Base-by-base conservation (phyloP, 2,113 vertebrate species). In the Caranx melampygus region DNA sequence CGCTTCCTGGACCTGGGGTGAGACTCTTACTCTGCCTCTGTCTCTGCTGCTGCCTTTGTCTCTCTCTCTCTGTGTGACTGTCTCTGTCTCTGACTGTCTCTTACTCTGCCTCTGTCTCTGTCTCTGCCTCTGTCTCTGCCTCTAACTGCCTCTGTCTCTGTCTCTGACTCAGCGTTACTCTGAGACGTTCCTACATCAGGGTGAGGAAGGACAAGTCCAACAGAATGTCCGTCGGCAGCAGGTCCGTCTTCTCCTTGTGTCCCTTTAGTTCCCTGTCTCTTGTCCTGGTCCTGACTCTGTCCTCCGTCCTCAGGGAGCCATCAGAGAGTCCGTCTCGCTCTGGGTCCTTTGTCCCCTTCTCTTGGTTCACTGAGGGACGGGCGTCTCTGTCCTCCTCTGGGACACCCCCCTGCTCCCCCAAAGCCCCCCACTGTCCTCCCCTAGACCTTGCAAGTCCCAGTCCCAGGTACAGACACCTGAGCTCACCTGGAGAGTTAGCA, bases 1-100 rank as follows among this genome's bases (percentile, higher is more conserved):
- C 96, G 96, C 55, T 97, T 98, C 83, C 85, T 97, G 92, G 97
- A 97, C 89, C 87, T 97, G 44, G 97, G 97, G 97, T 97, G 82
- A 95, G 95, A 82, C 18, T 16, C 20, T n/a, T 35, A 68, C 44
- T 47, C 68, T 26, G 26, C 26, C 26, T 26, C 26, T 26, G 26
- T 26, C 26, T n/a, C n/a, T n/a, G n/a, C n/a, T n/a, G n/a, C n/a
- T n/a, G n/a, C n/a, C n/a, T n/a, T n/a, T n/a, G n/a, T n/a, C n/a
- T n/a, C n/a, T n/a, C n/a, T n/a, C n/a, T n/a, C n/a, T n/a, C n/a
- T n/a, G n/a, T n/a, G n/a, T n/a, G n/a, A n/a, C n/a, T n/a, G n/a
- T n/a, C n/a, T n/a, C n/a, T n/a, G n/a, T n/a, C n/a, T n/a, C n/a
- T n/a, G n/a, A n/a, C n/a, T n/a, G n/a, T n/a, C n/a, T n/a, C n/a